A percentile compares a stretch with the other conserved stretches of the same genome.
These are phyloP conservation scores for Drosophila aldrichi DNA, from an alignment of 2,888 invertebrate species.

Conservation along the genomic window DNA sequence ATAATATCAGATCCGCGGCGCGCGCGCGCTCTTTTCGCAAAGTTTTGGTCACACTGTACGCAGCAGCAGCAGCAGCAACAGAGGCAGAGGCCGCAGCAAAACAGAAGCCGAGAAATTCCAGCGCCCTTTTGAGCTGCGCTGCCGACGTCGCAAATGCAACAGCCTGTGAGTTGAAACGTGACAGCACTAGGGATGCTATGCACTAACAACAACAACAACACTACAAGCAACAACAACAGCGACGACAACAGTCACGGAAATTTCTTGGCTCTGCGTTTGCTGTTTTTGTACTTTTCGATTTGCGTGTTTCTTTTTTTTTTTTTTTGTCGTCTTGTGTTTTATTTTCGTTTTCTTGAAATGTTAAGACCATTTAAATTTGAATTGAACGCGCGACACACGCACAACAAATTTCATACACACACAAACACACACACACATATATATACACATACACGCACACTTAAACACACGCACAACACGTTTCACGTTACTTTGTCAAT, in stretches of 20 bases:
- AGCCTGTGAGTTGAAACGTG: constrained; percentile 50
- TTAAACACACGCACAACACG: constrained; percentile 37
- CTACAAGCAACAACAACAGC: constrained; percentile 16
- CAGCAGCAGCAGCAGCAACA: constrained; percentile 10
- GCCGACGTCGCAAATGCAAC: constrained; percentile 46
- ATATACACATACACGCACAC: constrained; percentile 11
- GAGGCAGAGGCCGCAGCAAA: constrained; percentile 6
- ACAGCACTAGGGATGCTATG: constrained; percentile 64
- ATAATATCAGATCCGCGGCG: constrained; percentile 13
- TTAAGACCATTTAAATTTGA: constrained; percentile 35
- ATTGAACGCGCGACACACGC: constrained; percentile 40
- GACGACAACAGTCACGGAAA: constrained; percentile 20
- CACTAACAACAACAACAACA: constrained; percentile 39
- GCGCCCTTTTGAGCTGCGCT: constrained; percentile 59
- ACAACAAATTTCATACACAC: constrained; percentile 25
- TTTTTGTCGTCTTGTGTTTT: constrained; percentile 10
- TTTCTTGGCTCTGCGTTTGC: constrained; percentile 41
- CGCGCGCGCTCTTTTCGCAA: constrained; percentile 38
- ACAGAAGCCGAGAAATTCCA: constrained; percentile 58
- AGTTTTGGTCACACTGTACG: constrained; percentile 50
- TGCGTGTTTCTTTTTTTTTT: constrained; percentile 12
- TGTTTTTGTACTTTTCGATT: constrained; percentile 33
- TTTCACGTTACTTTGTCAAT: constrained; percentile 52
- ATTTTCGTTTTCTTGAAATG: constrained; percentile 17
- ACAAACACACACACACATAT: constrained; percentile 34